These are phyloP conservation scores for Tetrapedia diversipes DNA, from an alignment of 2,888 invertebrate species.

Conservation along the genomic window DNA sequence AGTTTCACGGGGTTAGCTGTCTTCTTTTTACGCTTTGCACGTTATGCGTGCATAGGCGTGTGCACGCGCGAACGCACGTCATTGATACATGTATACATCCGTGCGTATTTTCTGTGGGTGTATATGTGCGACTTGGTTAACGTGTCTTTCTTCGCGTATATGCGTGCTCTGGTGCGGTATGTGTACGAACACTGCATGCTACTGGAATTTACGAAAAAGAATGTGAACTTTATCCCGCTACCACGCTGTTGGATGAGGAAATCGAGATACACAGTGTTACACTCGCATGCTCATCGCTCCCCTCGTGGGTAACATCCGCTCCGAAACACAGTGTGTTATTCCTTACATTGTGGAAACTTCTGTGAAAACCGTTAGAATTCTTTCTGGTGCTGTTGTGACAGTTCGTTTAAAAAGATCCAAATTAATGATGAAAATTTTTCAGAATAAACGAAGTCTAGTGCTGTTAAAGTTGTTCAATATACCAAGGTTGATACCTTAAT, in stretches of 20 bases:
- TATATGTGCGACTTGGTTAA: conserved; percentile 45
- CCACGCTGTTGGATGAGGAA: conserved; percentile 28
- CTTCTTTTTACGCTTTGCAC: conserved; percentile 57
- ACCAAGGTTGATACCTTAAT: conserved; percentile 41
- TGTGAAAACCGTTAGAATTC: conserved; percentile 44
- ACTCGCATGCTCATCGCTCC: conserved; percentile 34
- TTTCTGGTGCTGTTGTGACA: conserved; percentile 19
- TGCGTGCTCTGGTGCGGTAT: conserved; percentile 27
- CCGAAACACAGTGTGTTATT: conserved; percentile 41
- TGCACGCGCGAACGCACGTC: conserved; percentile 47
- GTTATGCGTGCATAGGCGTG: conserved; percentile 61
- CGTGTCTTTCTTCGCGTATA: conserved; percentile 38
- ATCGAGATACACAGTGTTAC: conserved; percentile 40
- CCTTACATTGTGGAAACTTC: conserved; percentile 10
- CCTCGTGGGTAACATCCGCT: conserved; percentile 51
- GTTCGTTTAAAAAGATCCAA: conserved; percentile 6
- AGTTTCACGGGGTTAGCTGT: conserved; percentile 48
- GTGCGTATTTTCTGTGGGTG: conserved; percentile 45
- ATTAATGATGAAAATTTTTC: conserved; percentile 5
- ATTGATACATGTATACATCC: conserved; percentile 23
- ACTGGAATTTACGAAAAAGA: conserved; percentile 51
- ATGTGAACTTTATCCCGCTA: conserved; percentile 33
- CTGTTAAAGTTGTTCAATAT: conserved; percentile 1
- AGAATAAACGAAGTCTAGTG: conserved; percentile 2
- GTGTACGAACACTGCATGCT: conserved; percentile 51